Evolutionary conservation across 2,888 invertebrate genomes (phyloP), one percentile per base, ranked within the genome.

Genomic region (Tenodera sinensis): DNA sequence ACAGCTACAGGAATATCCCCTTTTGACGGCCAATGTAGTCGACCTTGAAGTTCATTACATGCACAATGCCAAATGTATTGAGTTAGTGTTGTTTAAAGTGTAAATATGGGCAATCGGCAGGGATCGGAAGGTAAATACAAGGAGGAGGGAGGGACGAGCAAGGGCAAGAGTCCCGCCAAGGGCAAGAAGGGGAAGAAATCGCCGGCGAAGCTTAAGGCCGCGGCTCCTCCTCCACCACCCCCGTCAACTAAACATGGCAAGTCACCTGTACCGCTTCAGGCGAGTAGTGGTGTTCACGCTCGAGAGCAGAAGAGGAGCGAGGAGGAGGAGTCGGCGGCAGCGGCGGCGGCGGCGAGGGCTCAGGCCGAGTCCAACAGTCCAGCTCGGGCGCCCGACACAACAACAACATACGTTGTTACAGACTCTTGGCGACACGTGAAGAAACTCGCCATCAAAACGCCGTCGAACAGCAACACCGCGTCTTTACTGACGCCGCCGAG

Each of bases 381-480:
- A 30, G 85, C 83, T 82, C 81, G 81, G 82, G 81, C 83, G 14
- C 86, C 83, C 28, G 89, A 85, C 83, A 30, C 27, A 47, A 84
- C 90, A 83, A 89, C 86, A 27, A 90, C 90, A 20, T 90, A 90
- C 85, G 91, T 93, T 90, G 93, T 93, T 89, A 93, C 93, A 83
- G 93, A 93, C 89, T 93, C 93, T 30, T 93, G 93, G 93, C 92
- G 93, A 71, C 92, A 92, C 82, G 93, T 92, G 27, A 93, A 93
- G 89, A 92, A 92, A 71, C 91, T 92, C 87, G 87, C 90, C 28
- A 90, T 90, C 42, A 88, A 88, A 91, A 92, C 12, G 89, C 92
- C 87, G 92, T 92, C 88, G 12, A 12, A 25, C 4, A 88, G 54
- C 88, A 81, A 42, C 28, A 7, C 27, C n/a, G 81, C 28, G 8